These are phyloP conservation scores for Chaetogeoica ovagalla DNA, from an alignment of 2,888 invertebrate species.

Conservation along the genomic window DNA sequence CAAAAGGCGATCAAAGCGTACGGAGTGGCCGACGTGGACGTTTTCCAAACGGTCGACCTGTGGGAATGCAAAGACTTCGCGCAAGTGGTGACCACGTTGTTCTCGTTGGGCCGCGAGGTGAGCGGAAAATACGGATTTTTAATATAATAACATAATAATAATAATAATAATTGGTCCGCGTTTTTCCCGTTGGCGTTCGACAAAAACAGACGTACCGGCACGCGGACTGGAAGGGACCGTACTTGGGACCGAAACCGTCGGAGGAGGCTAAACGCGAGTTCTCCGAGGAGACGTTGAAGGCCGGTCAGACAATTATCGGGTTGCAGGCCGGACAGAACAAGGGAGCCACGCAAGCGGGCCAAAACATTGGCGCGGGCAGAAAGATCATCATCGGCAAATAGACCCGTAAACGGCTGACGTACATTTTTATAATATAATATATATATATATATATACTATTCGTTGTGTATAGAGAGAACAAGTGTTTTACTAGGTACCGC, in stretches of 20 bases:
- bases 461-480: no score
- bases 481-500: neutral
- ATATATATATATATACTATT: no score
- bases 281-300: constrained; percentile 85
- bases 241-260: constrained; percentile 90
- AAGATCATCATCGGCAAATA: constrained; percentile 91
- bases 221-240: constrained; percentile 82
- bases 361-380: constrained; percentile 85
- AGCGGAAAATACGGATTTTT: neutral
- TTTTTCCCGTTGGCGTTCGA: no score
- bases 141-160: neutral
- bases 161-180: no score
- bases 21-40: constrained; percentile 87
- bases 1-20: constrained; percentile 82
- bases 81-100: constrained; percentile 81
- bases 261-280: constrained; percentile 94
- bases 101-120: constrained; percentile 82
- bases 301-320: constrained; percentile 87
- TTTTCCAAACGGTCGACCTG: constrained; percentile 93
- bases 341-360: constrained; percentile 90
- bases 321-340: constrained; percentile 96
- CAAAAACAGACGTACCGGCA: constrained; percentile 76
- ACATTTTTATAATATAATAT: no score
- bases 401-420: neutral
- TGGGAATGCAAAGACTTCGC: constrained; percentile 90